A percentile compares a stretch with the other conserved stretches of the same genome.
phyloP scores from a whole-genome alignment of 2,888 invertebrate genomes.

The Carcina quercana region DNA sequence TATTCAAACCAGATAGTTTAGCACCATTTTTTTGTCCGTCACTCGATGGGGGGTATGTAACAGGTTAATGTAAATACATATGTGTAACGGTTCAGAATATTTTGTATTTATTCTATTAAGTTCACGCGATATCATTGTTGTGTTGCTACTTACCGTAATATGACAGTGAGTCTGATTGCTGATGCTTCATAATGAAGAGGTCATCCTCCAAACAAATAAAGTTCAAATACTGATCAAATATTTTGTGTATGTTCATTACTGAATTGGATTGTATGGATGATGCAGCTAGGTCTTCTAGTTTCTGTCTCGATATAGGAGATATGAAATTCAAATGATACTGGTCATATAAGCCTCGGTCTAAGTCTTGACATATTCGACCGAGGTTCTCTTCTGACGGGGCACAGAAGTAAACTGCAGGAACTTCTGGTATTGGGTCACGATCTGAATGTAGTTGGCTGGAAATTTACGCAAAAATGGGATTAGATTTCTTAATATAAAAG shows the following conservation, averaged over 20 bases:
- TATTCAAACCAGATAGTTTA: too few relatives aligned
- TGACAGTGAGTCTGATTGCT: conserved; percentile 91
- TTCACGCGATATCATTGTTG: not conserved
- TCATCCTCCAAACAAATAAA: conserved; percentile 99
- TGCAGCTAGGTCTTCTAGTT: conserved; percentile 95
- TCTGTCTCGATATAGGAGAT: conserved; percentile 93
- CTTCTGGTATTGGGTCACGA: conserved; percentile 96
- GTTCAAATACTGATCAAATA: conserved; percentile 98
- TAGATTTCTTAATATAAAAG: too few relatives aligned
- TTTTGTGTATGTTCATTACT: conserved; percentile 94
- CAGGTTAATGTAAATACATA: too few relatives aligned
- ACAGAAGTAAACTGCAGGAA: conserved; percentile 98
- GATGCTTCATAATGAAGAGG: conserved; percentile 94
- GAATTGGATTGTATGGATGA: conserved; percentile 93
- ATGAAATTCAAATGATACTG: conserved; percentile 97
- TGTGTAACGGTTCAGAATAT: too few relatives aligned
- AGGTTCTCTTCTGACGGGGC: conserved; percentile 97
- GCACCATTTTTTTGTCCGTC: too few relatives aligned
- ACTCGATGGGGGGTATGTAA: too few relatives aligned
- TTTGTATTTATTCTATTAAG: too few relatives aligned
- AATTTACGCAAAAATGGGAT: conserved; percentile 8
- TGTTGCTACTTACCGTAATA: conserved; percentile 86
- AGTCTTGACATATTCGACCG: conserved; percentile 92
- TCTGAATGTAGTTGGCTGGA: conserved; percentile 89
- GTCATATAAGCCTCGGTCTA: conserved; percentile 93